phyloP scores from a whole-genome alignment of 2,888 invertebrate genomes.

The Seira ritae region DNA sequence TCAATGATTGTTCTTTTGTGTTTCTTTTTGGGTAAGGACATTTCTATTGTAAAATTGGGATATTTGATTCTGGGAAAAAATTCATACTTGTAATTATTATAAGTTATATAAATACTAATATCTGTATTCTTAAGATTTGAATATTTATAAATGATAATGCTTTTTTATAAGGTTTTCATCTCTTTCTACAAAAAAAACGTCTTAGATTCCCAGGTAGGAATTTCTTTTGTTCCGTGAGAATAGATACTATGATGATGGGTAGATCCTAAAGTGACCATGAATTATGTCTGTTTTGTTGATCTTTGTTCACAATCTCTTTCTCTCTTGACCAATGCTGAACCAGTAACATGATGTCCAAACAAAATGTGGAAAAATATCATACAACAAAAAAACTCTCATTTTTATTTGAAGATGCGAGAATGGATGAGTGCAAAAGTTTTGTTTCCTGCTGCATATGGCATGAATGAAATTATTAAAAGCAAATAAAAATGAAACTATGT shows the following conservation, averaged over 20 bases:
- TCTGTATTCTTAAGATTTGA: no score
- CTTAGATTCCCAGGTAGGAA: not conserved
- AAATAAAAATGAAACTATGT: not conserved
- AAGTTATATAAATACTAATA: no score
- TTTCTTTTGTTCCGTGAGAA: not conserved
- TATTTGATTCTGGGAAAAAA: no score
- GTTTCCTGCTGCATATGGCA: not conserved
- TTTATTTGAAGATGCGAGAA: not conserved
- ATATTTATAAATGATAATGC: no score
- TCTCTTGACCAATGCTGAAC: conserved; percentile 49
- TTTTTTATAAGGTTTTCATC: no score
- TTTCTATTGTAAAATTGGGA: no score
- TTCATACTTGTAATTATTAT: no score
- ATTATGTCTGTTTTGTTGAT: no score
- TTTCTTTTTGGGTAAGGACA: no score
- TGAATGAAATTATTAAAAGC: conserved; percentile 1
- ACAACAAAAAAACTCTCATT: not conserved
- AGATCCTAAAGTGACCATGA: no score
- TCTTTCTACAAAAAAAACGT: not conserved
- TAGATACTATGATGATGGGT: no score
- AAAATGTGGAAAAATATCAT: conserved; percentile 42
- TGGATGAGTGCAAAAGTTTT: not conserved
- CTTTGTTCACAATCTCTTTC: not conserved
- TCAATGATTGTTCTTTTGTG: no score
- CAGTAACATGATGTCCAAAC: conserved; percentile 50